A percentile compares a stretch with the other conserved stretches of the same genome.
Conservation (phyloP, 2,888 invertebrate genomes). For the Lathronympha strigana region DNA sequence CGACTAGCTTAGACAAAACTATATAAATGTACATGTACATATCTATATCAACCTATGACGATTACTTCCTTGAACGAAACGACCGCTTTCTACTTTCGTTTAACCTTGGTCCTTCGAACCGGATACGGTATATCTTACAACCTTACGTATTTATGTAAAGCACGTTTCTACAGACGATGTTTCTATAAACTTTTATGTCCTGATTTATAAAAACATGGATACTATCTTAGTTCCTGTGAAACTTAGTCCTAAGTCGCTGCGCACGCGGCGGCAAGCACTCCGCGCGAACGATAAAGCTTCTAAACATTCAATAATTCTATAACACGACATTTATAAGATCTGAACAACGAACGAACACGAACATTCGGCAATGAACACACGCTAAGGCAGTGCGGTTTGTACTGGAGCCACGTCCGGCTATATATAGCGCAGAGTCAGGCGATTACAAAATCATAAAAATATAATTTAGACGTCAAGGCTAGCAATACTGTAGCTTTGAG, state of each 20-base stretch:
- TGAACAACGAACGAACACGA: constrained; percentile 38
- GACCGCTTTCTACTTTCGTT: neutral
- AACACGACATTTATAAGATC: constrained; percentile 40
- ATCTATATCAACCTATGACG: neutral
- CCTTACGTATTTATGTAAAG: constrained; percentile 1
- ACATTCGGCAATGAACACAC: constrained; percentile 62
- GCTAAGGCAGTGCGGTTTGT: constrained; percentile 60
- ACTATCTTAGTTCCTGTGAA: neutral
- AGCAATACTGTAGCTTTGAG: constrained; percentile 45
- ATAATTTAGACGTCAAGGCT: constrained; percentile 50
- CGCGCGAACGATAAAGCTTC: constrained; percentile 29
- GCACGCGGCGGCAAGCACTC: constrained; percentile 4
- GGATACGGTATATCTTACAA: constrained; percentile 15
- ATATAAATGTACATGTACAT: neutral
- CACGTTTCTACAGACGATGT: neutral
- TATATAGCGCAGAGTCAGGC: constrained; percentile 43
- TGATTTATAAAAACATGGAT: neutral
- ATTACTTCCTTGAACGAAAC: constrained; percentile 11
- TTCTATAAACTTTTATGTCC: neutral
- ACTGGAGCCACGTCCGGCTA: constrained; percentile 30
- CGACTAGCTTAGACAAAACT: constrained; percentile 1
- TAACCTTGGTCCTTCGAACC: constrained; percentile 27
- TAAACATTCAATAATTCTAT: constrained; percentile 37
- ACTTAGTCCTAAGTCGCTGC: neutral
- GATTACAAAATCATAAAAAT: constrained; percentile 54